phyloP scores from a whole-genome alignment of 2,113 vertebrate genomes.

The Coreoperca whiteheadi region DNA sequence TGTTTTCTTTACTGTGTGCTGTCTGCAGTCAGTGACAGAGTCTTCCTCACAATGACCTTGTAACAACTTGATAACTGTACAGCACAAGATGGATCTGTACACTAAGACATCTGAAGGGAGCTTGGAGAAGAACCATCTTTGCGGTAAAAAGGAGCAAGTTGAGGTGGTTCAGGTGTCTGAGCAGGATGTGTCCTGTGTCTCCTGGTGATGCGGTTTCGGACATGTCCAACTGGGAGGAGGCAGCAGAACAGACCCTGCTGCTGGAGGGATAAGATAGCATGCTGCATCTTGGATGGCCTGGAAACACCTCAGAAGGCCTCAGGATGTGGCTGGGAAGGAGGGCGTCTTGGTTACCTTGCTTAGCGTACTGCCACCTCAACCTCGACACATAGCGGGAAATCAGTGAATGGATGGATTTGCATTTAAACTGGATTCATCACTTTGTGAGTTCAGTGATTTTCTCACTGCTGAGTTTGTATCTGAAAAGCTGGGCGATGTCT shows the following conservation, averaged over 20 bases:
- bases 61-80: too few species aligned
- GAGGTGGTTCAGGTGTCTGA: background rate
- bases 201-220: background rate
- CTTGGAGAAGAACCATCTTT: background rate
- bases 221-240: constrained; percentile 1
- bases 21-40: too few species aligned
- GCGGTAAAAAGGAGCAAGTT: background rate
- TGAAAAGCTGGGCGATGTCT: background rate
- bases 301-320: background rate
- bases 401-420: background rate
- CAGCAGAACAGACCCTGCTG: background rate
- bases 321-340: background rate
- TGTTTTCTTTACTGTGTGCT: too few species aligned
- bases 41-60: too few species aligned
- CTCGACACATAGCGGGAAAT: background rate
- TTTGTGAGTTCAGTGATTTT: too few species aligned
- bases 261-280: background rate
- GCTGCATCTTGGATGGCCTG: background rate
- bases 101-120: background rate
- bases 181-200: background rate
- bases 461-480: too few species aligned
- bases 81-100: too few species aligned
- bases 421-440: background rate
- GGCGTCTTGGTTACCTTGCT: background rate
- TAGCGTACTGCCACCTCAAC: too few species aligned